Evolutionary conservation across 2,113 vertebrate species (phyloP).

Genomic region (Saguinus imperator): DNA sequence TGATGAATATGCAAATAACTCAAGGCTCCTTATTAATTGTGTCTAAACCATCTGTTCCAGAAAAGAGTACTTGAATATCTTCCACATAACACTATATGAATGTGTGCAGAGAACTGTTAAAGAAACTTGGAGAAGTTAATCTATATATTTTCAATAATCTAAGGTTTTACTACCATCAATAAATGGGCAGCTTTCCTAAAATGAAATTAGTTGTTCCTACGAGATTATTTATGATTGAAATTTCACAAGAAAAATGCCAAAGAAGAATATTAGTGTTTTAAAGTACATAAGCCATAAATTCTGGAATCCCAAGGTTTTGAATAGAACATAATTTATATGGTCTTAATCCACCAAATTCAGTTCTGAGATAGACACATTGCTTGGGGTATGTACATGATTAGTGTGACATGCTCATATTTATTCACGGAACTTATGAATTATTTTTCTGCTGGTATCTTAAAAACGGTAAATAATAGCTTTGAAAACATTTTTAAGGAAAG

Average conservation of each 20-base stretch:
- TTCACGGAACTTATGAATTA: neutral
- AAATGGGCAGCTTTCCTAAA: conserved; percentile 4
- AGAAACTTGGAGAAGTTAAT: conserved; percentile 15
- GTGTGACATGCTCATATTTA: neutral
- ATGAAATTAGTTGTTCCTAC: neutral
- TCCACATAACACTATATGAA: conserved; percentile 40
- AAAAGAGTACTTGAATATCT: conserved; percentile 64
- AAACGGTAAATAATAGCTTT: neutral
- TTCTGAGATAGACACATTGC: neutral
- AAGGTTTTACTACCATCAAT: conserved; percentile 57
- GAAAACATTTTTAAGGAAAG: neutral
- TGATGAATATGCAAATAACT: conserved; percentile 81
- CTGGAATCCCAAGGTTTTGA: neutral
- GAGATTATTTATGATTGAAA: neutral
- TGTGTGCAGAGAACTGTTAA: conserved; percentile 42
- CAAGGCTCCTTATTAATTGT: conserved; percentile 73
- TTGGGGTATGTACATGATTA: neutral
- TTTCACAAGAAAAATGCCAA: conserved; percentile 31
- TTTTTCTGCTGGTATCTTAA: neutral
- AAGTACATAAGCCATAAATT: neutral
- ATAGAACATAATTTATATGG: neutral
- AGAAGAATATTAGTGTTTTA: neutral
- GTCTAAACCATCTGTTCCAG: conserved; percentile 72
- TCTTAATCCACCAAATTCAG: neutral
- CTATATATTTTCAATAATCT: conserved; percentile 54